Conservation (phyloP, 2,888 invertebrate species). For the Habrosyne pyritoides region DNA sequence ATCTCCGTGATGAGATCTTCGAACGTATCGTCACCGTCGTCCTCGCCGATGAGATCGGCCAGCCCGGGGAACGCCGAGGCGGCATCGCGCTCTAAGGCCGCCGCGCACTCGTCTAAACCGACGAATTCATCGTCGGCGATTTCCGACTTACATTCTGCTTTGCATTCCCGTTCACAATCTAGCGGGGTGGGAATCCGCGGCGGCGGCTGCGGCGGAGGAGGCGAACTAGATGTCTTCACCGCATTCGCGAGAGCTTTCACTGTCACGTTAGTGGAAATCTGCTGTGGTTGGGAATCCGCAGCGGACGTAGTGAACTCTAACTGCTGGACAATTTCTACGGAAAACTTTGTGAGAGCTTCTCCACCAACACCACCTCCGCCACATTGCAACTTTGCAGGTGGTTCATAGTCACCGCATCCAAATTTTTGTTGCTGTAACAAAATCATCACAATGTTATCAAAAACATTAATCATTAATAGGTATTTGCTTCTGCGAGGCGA, state of each 20-base stretch:
- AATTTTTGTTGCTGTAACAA: slow-evolving; percentile 93
- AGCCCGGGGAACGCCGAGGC: slow-evolving; percentile 90
- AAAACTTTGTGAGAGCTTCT: slow-evolving; percentile 88
- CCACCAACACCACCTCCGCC: slow-evolving; percentile 70
- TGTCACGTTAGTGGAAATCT: slow-evolving; percentile 96
- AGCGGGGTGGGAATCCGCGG: slow-evolving; percentile 90
- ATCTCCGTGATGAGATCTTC: slow-evolving; percentile 95
- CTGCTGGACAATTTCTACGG: slow-evolving; percentile 96
- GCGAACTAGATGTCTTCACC: slow-evolving; percentile 73
- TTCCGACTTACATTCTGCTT: slow-evolving; percentile 92
- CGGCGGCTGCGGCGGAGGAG: slow-evolving; percentile 70
- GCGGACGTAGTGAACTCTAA: slow-evolving; percentile 94
- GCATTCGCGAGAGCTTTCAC: slow-evolving; percentile 87
- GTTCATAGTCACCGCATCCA: slow-evolving; percentile 88
- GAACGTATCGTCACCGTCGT: slow-evolving; percentile 91
- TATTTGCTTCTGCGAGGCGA: not conserved
- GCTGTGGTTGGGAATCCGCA: slow-evolving; percentile 93
- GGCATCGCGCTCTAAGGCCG: slow-evolving; percentile 92
- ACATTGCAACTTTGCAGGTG: slow-evolving; percentile 89
- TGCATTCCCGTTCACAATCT: slow-evolving; percentile 91
- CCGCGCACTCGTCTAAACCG: slow-evolving; percentile 93
- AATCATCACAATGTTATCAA: slow-evolving; percentile 16
- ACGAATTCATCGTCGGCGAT: slow-evolving; percentile 92
- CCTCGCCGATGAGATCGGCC: slow-evolving; percentile 92
- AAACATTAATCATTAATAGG: slow-evolving; percentile 31